Conservation (phyloP, 2,888 invertebrate genomes). For the Marasmarcha lunaedactyla region DNA sequence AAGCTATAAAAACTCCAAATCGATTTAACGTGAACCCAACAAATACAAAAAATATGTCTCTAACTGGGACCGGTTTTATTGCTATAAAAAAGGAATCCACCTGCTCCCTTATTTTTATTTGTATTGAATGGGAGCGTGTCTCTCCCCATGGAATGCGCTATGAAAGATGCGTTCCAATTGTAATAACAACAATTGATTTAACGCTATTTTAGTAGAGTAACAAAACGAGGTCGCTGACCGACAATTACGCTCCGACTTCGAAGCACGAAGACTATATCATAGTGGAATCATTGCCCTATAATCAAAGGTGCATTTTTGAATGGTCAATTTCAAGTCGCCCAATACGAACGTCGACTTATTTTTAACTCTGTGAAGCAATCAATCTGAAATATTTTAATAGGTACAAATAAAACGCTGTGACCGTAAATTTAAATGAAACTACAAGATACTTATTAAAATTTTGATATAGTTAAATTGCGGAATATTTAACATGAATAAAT, state of each 20-base stretch:
- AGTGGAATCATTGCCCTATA: slow-evolving; percentile 13
- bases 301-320: slow-evolving; percentile 1
- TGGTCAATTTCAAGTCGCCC: background rate
- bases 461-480: too few relatives aligned
- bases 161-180: slow-evolving; percentile 57
- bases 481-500: too few relatives aligned
- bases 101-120: slow-evolving; percentile 29
- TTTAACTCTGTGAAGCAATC: background rate
- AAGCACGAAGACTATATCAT: slow-evolving; percentile 25
- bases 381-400: background rate
- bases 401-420: too few relatives aligned
- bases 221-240: slow-evolving; percentile 62
- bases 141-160: slow-evolving; percentile 28
- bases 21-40: background rate
- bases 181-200: slow-evolving; percentile 70
- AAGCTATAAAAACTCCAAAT: background rate
- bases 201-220: slow-evolving; percentile 66
- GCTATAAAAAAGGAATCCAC: slow-evolving; percentile 27
- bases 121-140: slow-evolving; percentile 22
- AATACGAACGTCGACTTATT: background rate
- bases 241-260: slow-evolving; percentile 60
- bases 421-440: too few relatives aligned
- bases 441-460: too few relatives aligned
- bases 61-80: background rate
- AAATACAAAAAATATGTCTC: background rate